Evolutionary conservation across 35 echinoderm and acorn worm species (phyloP).

Genomic region (Apostichopus parvimensis): DNA sequence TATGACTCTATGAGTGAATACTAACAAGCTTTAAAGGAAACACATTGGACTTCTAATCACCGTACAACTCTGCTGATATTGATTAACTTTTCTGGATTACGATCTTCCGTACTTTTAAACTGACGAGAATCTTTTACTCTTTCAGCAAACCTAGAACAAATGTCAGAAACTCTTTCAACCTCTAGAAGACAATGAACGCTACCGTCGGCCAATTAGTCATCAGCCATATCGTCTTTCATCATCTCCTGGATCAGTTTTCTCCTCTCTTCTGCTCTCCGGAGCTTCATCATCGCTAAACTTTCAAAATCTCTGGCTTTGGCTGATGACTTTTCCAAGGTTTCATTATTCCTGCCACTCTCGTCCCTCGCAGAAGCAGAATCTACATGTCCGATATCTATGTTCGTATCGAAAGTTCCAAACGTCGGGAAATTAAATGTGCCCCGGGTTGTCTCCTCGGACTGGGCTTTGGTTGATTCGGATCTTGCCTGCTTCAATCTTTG

Average conservation of each 20-base stretch:
- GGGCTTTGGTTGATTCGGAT: background rate
- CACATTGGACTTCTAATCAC: too few species aligned
- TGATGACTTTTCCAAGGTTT: background rate
- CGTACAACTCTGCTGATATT: too few species aligned
- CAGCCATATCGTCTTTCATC: conserved; percentile 56
- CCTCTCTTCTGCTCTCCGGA: conserved; percentile 70
- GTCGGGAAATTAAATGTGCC: background rate
- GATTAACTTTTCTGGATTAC: too few species aligned
- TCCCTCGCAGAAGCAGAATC: background rate
- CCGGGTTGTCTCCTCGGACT: background rate
- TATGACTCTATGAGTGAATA: too few species aligned
- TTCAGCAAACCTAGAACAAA: too few species aligned
- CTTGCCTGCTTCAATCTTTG: conserved; percentile 30
- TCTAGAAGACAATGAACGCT: too few species aligned
- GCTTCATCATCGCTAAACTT: conserved; percentile 64
- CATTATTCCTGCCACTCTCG: too few species aligned
- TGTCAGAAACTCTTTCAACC: too few species aligned
- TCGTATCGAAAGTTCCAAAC: background rate
- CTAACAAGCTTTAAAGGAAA: too few species aligned
- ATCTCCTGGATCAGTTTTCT: conserved; percentile 82
- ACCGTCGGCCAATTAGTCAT: too few species aligned
- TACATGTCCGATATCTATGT: background rate
- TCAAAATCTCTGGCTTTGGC: conserved; percentile 68
- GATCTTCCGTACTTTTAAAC: too few species aligned
- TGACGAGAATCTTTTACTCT: too few species aligned